Conservation (phyloP, 2,113 vertebrate genomes). For the Machaerirhynchus nigripectus region DNA sequence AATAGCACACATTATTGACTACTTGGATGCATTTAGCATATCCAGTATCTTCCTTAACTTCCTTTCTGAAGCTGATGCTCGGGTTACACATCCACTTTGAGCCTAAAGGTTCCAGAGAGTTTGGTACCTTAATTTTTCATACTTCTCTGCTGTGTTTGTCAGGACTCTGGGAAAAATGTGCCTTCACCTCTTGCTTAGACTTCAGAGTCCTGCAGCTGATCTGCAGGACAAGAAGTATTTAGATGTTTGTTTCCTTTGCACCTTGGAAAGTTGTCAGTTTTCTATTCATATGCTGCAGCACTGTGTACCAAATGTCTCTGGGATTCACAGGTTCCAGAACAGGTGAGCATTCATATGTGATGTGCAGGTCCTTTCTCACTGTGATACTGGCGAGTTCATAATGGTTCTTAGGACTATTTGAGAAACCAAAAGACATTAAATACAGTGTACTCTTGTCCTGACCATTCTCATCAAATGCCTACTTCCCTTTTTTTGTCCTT, state of each 20-base stretch:
- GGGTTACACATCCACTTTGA: background rate
- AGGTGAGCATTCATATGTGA: background rate
- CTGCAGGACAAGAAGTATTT: background rate
- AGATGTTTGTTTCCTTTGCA: background rate
- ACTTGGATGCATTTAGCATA: background rate
- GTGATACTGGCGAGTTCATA: background rate
- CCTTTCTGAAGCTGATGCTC: background rate
- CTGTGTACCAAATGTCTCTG: background rate
- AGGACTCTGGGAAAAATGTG: background rate
- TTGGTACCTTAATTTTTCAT: background rate
- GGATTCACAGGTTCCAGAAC: background rate
- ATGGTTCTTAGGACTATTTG: background rate
- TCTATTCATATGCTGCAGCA: background rate
- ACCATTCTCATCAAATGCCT: background rate
- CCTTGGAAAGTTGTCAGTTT: background rate
- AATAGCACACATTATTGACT: background rate
- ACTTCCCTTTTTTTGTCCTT: background rate
- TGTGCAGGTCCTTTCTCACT: background rate
- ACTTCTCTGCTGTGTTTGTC: background rate
- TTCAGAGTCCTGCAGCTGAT: background rate
- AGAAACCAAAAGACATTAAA: background rate
- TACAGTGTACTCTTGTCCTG: fast-evolving
- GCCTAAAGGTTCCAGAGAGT: background rate
- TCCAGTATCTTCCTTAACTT: background rate
- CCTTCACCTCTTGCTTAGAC: background rate